Base-by-base conservation (phyloP, 1,140 invertebrate genomes). In the Papilio dardanus region DNA sequence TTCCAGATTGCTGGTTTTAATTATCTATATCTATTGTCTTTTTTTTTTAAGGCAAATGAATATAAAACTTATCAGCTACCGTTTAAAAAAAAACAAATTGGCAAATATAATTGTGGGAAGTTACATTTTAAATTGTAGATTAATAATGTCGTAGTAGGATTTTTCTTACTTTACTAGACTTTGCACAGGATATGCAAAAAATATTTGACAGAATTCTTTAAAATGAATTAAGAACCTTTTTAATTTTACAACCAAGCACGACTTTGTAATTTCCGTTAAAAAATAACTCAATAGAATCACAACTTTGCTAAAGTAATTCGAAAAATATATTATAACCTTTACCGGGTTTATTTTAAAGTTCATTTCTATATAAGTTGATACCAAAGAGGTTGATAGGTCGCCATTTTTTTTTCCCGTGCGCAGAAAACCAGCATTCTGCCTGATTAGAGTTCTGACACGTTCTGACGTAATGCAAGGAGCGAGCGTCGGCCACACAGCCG, bases 401-500 rank as follows among this genome's bases (percentile, higher is more conserved):
- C 74, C 40, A 67, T 82, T 84, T 78, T 71, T 80, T 84, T 80
- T 83, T 74, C 75, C 79, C 77, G 76, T 21, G 74, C 65, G 76
- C 77, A 76, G 78, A 68, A 79, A 71, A n/a, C 75, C 76, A 66
- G 69, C 79, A 75, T 83, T 83, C 79, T 73, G 79, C 66, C 79
- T 79, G 76, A 83, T 80, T 68, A 67, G 81, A 28, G 67, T 69
- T 65, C 50, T 83, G 82, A 81, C 50, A 54, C 12, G 81, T 65
- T 80, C 77, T 83, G 82, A 80, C 80, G 80, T 83, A 81, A 81
- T 76, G 80, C 80, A 77, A 81, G 82, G 73, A 81, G 80, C 74
- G 69, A 79, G 33, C 68, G 73, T 14, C 77, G 82, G 78, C 82
- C 82, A 81, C 80, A 79, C 81, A 77, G 35, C 50, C 31, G 21